Evolutionary conservation across 30 jellyfish, hydroid and myxozoan species (phyloP).

Genomic region (Hydractinia symbiolongicarpus): DNA sequence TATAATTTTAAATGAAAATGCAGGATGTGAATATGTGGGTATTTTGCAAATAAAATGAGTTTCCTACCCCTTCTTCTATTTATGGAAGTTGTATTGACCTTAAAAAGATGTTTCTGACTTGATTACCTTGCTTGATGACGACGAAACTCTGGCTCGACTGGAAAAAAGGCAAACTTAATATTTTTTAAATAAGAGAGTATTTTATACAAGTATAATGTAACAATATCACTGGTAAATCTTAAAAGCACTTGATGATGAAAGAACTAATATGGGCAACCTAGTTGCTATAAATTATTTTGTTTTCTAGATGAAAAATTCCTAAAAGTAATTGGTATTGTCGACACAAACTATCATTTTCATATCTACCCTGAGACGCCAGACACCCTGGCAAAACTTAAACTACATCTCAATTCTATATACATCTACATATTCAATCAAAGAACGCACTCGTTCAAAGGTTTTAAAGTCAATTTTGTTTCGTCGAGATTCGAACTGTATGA

Average conservation of each 20-base stretch:
- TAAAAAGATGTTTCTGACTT: too few species aligned
- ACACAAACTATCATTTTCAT: constrained; percentile 59
- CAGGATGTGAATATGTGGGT: too few species aligned
- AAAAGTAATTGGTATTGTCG: constrained; percentile 66
- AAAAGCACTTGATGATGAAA: background rate
- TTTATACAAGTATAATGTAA: too few species aligned
- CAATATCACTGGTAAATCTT: too few species aligned
- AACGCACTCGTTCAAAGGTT: constrained; percentile 59
- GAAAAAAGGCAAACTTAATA: too few species aligned
- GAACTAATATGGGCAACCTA: constrained; percentile 16
- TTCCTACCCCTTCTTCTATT: too few species aligned
- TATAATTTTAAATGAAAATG: too few species aligned
- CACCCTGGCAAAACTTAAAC: constrained; percentile 54
- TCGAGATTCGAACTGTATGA: constrained; percentile 31
- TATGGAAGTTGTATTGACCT: too few species aligned
- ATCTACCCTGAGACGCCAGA: constrained; percentile 75
- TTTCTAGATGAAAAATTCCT: constrained; percentile 77
- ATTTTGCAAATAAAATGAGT: too few species aligned
- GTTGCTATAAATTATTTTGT: constrained; percentile 43
- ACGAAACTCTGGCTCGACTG: too few species aligned
- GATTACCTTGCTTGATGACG: too few species aligned
- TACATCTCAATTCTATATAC: constrained; percentile 47
- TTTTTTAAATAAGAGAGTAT: too few species aligned
- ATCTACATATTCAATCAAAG: constrained; percentile 55
- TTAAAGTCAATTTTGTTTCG: constrained; percentile 27